Conservation (phyloP, 2,888 invertebrate species). For the Erpobdella octoculata region DNA sequence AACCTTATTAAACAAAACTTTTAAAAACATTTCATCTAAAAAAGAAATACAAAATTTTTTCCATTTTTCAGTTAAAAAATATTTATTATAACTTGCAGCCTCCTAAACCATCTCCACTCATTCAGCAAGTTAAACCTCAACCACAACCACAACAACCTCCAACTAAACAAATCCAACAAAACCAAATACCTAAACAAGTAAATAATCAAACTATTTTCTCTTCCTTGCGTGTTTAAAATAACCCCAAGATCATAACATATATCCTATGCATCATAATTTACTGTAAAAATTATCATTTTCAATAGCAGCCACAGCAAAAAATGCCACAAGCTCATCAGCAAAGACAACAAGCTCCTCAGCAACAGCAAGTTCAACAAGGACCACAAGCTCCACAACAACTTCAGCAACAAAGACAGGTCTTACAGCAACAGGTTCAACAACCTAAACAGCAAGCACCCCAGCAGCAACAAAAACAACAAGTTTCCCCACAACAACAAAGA, state of each 20-base stretch:
- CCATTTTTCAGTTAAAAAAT: neutral
- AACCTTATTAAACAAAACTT: too few species aligned
- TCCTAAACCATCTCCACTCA: neutral
- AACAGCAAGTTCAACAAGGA: conserved; percentile 2
- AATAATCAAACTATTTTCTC: too few species aligned
- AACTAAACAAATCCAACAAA: neutral
- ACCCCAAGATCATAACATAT: too few species aligned
- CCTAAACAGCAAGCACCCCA: neutral
- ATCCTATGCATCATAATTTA: too few species aligned
- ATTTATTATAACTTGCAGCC: neutral
- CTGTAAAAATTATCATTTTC: neutral
- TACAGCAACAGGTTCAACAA: neutral
- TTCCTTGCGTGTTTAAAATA: too few species aligned
- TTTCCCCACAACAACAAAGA: neutral
- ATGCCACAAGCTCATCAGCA: conserved; percentile 8
- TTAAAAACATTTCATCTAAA: too few species aligned
- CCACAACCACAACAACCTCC: conserved; percentile 7
- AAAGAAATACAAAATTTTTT: neutral
- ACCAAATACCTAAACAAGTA: neutral
- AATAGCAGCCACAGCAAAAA: conserved; percentile 4
- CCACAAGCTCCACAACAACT: neutral
- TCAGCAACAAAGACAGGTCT: neutral
- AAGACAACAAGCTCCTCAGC: neutral
- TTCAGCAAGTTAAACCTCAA: neutral
- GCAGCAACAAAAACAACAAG: conserved; percentile 4